Evolutionary conservation across 2,797 vertebrate genomes (phyloP).

Genomic region (Jordanella pulchra): DNA sequence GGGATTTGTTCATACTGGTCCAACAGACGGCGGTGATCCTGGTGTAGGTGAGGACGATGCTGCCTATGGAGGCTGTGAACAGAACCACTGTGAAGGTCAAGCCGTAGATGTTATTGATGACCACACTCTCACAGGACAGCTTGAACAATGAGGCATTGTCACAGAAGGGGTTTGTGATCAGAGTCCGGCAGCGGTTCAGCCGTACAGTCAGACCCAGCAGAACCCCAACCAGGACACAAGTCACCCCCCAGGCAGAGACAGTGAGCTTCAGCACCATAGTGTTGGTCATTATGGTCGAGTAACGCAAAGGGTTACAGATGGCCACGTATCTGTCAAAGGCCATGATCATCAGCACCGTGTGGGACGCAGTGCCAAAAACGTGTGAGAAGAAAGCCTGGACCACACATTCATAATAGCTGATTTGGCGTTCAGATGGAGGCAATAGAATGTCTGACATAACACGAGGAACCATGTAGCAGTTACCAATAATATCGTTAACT

Average conservation of each 20-base stretch:
- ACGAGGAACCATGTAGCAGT: constrained; percentile 67
- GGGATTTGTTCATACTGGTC: constrained; percentile 48
- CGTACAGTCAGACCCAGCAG: constrained; percentile 10
- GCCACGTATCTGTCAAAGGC: constrained; percentile 77
- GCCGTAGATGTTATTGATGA: constrained; percentile 11
- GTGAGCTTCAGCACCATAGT: not conserved
- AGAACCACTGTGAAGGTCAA: constrained; percentile 25
- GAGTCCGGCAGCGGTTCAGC: constrained; percentile 8
- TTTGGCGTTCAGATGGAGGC: not conserved
- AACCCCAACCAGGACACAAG: constrained; percentile 7
- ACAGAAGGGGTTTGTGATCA: not conserved
- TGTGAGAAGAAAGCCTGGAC: constrained; percentile 72
- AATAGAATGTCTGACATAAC: constrained; percentile 73
- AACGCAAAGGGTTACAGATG: constrained; percentile 64
- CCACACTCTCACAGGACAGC: constrained; percentile 14
- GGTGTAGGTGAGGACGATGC: constrained; percentile 70
- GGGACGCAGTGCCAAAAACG: not conserved
- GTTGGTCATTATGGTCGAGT: constrained; percentile 63
- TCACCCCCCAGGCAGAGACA: constrained; percentile 6
- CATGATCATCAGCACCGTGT: constrained; percentile 50
- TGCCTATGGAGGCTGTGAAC: constrained; percentile 58
- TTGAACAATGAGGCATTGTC: constrained; percentile 6
- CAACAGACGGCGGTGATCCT: constrained; percentile 52
- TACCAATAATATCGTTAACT: constrained; percentile 74
- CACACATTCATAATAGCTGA: constrained; percentile 68